Base-by-base conservation (phyloP, 1,140 invertebrate species). In the Formica selysi region DNA sequence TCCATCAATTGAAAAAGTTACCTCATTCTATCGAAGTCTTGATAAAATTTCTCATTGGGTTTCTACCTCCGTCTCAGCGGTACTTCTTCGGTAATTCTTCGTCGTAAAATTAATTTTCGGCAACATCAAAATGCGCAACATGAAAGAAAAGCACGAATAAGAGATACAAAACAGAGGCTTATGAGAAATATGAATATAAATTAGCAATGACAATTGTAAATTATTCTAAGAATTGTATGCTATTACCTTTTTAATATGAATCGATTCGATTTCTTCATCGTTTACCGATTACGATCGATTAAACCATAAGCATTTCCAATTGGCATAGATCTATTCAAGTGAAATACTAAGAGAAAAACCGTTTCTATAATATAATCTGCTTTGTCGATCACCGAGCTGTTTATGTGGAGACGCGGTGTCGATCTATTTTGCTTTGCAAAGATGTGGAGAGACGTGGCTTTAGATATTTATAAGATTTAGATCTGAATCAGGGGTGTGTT, bases 31-130 rank as follows among this genome's bases (percentile, higher is more conserved):
- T 81, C 87, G 68, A 71, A 86, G 61, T 73, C 8, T 51, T n/a
- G 22, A 61, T 57, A n/a, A 88, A 89, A 71, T 88, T 89, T 88
- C 65, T 83, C 76, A 86, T 86, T 86, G 51, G 62, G 26, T 54
- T 67, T 48, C 44, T 36, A n/a, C 8, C 11, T 36, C n/a, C 57
- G 16, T 61, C 6, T 16, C 10, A 16, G 29, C 16, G n/a, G 7
- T 3, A 29, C 48, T 19, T 51, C 16, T 51, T 51, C 16, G 48
- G 4, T 19, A 16, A 19, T 19, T 51, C 48, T 19, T 51, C 44
- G 3, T 59, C 16, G 48, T 32, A 6, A 67, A 10, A 26, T 80
- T 67, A 70, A 64, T 11, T 71, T 76, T 76, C 3, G 10, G 36
- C 3, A 16, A 36, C 13, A 10, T 41, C 26, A 3, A 61, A 41